Evolutionary conservation across 2,797 vertebrate genomes (phyloP).

Genomic region (Novumbra hubbsi): DNA sequence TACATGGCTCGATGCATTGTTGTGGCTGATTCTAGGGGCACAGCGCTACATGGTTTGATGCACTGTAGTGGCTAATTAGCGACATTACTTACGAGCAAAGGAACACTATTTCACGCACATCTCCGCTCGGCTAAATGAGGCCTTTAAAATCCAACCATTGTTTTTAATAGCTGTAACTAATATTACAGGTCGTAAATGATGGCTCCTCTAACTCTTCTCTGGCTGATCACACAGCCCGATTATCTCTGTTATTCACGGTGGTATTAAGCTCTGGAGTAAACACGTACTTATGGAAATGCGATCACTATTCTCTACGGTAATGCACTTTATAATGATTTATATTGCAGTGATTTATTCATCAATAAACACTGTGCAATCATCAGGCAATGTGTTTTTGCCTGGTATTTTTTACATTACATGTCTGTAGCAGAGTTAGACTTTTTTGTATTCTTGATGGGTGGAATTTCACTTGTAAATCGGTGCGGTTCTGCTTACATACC

Average conservation of each 20-base stretch:
- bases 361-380: conserved; percentile 46
- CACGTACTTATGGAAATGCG: conserved; percentile 67
- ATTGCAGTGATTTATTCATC: conserved; percentile 48
- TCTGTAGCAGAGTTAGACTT: conserved; percentile 25
- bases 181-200: conserved; percentile 72
- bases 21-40: conserved; percentile 45
- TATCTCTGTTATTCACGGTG: conserved; percentile 74
- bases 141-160: conserved; percentile 68
- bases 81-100: conserved; percentile 74
- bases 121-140: conserved; percentile 70
- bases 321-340: conserved; percentile 74
- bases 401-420: conserved; percentile 2
- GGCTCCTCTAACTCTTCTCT: conserved; percentile 61
- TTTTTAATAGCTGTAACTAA: conserved; percentile 73
- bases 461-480: conserved; percentile 32
- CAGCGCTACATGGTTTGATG: conserved; percentile 41
- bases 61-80: conserved; percentile 50
- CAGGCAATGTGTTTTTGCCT: conserved; percentile 22
- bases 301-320: conserved; percentile 62
- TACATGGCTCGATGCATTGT: conserved; percentile 47
- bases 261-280: conserved; percentile 69
- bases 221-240: conserved; percentile 72
- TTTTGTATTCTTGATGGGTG: conserved; percentile 15
- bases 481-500: conserved; percentile 14
- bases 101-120: conserved; percentile 74